Evolutionary conservation across 2,797 vertebrate species (phyloP), one percentile per base, ranked within the genome.

Genomic region (Chrosomus eos): DNA sequence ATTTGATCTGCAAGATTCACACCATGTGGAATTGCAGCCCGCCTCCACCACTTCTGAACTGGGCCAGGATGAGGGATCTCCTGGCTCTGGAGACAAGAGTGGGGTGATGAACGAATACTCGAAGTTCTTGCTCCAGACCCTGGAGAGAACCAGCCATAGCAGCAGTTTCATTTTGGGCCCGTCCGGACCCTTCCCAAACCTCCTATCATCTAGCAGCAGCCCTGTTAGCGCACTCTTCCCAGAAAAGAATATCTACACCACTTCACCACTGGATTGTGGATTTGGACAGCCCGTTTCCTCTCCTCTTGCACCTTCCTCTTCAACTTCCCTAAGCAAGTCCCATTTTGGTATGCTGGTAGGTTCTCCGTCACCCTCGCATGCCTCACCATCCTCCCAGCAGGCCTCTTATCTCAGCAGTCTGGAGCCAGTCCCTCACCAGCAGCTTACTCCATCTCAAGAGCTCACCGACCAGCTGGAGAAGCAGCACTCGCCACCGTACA

Each of bases 361-460:
- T 88, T 94, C 94, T 23, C 97, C 97, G 81, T 96, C 96, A 0
- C 94, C 95, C 73, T 82, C 90, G 16, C 88, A 89, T 9, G 58
- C 58, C 70, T 85, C 87, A 0, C 85, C 88, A 19, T 89, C 90
- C 7, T 97, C 97, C 91, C 98, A 98, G 21, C 95, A 96, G 68
- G 95, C 95, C 91, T 99, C 97, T 94, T 98, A 99, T 90, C 94
- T 99, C 90, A 96, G 96, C 88, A 92, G 95, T 90, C 93, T 99
- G 93, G 98, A 99, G 89, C 91, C 97, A 28, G 90, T 96, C 38
- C 92, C 95, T 83, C 97, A 99, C 96, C 98, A 99, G 95, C 98
- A 99, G 96, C 95, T 99, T 92, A 99, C 98, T 85, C 98, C 98
- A 36, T 99, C 98, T 88, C 98, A 99, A 96, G 98, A 99, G 96